Evolutionary conservation across 2,113 vertebrate genomes (phyloP).

Genomic region (Okapia johnstoni): DNA sequence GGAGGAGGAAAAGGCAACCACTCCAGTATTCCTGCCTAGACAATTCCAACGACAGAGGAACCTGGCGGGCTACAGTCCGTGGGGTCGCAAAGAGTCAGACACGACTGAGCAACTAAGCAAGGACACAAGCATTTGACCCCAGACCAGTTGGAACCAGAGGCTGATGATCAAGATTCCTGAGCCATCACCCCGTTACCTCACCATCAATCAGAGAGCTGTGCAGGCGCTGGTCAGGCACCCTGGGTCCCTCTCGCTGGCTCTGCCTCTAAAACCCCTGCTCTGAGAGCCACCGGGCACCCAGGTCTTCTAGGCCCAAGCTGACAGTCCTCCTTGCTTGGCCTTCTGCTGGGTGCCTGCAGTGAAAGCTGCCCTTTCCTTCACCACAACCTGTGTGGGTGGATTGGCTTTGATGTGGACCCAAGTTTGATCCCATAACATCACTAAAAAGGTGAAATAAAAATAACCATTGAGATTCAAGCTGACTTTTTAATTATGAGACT

Average conservation of each 20-base stretch:
- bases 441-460: background rate
- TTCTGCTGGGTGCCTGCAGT: background rate
- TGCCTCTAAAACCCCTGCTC: background rate
- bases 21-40: background rate
- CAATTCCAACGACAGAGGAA: background rate
- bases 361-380: background rate
- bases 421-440: background rate
- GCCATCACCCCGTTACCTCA: background rate
- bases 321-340: rapidly evolving
- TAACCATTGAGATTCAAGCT: background rate
- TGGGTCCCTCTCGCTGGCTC: background rate
- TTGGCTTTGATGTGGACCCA: background rate
- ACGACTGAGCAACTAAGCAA: rapidly evolving
- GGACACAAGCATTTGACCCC: rapidly evolving
- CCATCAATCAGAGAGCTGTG: rapidly evolving
- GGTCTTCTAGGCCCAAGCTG: rapidly evolving
- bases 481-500: background rate
- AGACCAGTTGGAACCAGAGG: background rate
- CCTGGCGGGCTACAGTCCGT: background rate
- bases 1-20: background rate
- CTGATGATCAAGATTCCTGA: background rate
- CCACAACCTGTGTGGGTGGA: background rate
- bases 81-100: background rate
- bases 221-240: rapidly evolving
- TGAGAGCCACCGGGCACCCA: rapidly evolving